Percentiles rank a stretch among this genome's conserved stretches.
Evolutionary conservation across 2,797 vertebrate genomes (phyloP).

Genomic region (Spinibarbus caldwelli): DNA sequence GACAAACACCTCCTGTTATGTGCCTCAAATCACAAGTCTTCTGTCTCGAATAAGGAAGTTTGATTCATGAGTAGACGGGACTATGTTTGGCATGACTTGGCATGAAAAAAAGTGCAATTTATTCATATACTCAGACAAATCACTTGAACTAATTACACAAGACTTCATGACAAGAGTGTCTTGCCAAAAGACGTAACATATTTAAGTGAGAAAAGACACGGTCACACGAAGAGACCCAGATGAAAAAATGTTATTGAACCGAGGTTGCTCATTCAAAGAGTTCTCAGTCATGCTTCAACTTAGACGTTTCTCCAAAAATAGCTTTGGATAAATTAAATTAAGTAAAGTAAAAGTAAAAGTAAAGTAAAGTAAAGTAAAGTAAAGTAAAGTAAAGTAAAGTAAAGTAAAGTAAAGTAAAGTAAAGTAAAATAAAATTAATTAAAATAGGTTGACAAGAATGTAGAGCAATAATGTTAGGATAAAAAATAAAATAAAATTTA

Average conservation of each 20-base stretch:
- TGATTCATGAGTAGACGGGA: conserved; percentile 40
- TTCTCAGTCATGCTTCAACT: neutral
- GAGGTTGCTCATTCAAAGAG: neutral
- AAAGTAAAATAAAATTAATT: too few species aligned
- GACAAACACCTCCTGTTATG: conserved; percentile 35
- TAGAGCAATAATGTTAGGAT: too few species aligned
- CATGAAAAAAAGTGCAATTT: neutral
- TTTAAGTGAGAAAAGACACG: conserved; percentile 4
- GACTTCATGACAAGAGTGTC: conserved; percentile 15
- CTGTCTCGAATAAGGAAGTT: neutral
- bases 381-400: too few species aligned
- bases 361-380: neutral
- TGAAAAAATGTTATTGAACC: neutral
- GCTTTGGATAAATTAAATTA: neutral
- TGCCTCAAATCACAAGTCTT: conserved; percentile 25
- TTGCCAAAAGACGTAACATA: conserved; percentile 18
- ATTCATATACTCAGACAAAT: conserved; percentile 31
- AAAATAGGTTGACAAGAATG: too few species aligned
- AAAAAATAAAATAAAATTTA: too few species aligned
- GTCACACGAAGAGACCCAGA: neutral
- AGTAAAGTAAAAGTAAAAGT: neutral
- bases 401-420: too few species aligned
- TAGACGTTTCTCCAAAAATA: neutral
- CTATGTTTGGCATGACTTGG: conserved; percentile 27
- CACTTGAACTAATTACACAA: conserved; percentile 18